These are phyloP conservation scores for Caenorhabditis becei DNA, from an alignment of 2,888 invertebrate genomes.

Conservation along the genomic window DNA sequence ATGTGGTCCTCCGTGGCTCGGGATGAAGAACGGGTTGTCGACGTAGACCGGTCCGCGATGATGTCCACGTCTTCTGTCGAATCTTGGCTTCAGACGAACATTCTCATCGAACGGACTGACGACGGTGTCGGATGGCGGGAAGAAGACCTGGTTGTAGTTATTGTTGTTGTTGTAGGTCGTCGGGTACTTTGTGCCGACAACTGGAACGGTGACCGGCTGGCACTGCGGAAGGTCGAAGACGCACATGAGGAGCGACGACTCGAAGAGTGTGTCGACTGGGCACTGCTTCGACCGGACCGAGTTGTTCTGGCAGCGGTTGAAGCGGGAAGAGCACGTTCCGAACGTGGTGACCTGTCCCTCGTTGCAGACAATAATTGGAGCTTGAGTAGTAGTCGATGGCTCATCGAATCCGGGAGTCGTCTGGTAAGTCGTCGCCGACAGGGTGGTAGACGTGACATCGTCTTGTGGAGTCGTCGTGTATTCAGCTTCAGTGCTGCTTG, in stretches of 20 bases:
- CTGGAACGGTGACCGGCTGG: conserved; percentile 47
- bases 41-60: conserved; percentile 8
- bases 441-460: conserved; percentile 5
- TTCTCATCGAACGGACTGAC: conserved; percentile 55
- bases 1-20: conserved; percentile 15
- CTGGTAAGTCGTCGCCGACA: conserved; percentile 1
- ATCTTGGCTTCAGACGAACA: conserved; percentile 29
- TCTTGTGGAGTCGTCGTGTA: conserved; percentile 22
- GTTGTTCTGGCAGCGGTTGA: conserved; percentile 56
- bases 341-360: conserved; percentile 53
- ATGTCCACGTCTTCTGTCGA: conserved; percentile 25
- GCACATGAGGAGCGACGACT: conserved; percentile 63
- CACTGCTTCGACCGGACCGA: conserved; percentile 53
- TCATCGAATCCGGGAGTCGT: conserved; percentile 32
- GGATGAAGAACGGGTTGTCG: conserved; percentile 59
- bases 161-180: not conserved
- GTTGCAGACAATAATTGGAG: conserved; percentile 40
- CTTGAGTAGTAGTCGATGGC: conserved; percentile 7
- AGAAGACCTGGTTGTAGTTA: not conserved
- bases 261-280: conserved; percentile 69
- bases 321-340: conserved; percentile 63
- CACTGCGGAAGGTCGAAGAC: conserved; percentile 67
- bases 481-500: not conserved
- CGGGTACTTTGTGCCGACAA: conserved; percentile 5
- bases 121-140: conserved; percentile 17